A percentile compares a stretch with the other conserved stretches of the same genome.
phyloP scores from a whole-genome alignment of 1,140 invertebrate species.

The Nymphalis io region DNA sequence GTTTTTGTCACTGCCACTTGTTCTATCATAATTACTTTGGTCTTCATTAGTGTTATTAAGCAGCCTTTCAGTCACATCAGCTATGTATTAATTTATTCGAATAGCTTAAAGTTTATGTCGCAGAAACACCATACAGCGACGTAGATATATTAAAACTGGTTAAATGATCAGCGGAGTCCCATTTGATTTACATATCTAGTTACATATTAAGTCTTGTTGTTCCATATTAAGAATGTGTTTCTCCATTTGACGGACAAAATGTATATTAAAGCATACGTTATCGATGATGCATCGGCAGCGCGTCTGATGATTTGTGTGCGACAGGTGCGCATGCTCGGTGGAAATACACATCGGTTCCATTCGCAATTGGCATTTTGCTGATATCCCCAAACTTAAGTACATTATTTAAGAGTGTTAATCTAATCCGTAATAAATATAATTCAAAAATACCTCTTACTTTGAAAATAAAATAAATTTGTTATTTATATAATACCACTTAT shows the following conservation, averaged over 20 bases:
- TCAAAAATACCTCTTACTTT: too few relatives aligned
- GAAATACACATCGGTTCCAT: conserved; percentile 69
- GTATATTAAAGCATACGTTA: conserved; percentile 25
- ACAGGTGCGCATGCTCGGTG: conserved; percentile 65
- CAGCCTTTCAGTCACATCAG: not conserved
- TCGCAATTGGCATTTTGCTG: conserved; percentile 67
- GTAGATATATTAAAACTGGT: too few relatives aligned
- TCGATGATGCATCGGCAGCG: conserved; percentile 58
- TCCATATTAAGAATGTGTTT: not conserved
- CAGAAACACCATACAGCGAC: not conserved
- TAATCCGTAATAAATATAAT: too few relatives aligned
- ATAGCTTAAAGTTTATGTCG: not conserved
- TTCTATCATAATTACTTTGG: conserved; percentile 1
- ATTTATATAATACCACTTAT: too few relatives aligned
- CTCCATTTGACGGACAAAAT: not conserved
- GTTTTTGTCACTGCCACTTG: not conserved
- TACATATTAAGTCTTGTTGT: too few relatives aligned
- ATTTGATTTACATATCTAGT: not conserved
- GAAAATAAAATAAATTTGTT: too few relatives aligned
- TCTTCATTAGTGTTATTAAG: conserved; percentile 3
- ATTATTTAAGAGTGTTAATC: too few relatives aligned
- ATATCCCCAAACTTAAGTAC: conserved; percentile 55
- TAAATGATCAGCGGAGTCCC: not conserved
- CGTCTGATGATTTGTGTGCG: conserved; percentile 58
- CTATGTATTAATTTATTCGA: conserved; percentile 1